Evolutionary conservation across 2,888 invertebrate species (phyloP), one percentile per base, ranked within the genome.

Genomic region (Gari tellinella): DNA sequence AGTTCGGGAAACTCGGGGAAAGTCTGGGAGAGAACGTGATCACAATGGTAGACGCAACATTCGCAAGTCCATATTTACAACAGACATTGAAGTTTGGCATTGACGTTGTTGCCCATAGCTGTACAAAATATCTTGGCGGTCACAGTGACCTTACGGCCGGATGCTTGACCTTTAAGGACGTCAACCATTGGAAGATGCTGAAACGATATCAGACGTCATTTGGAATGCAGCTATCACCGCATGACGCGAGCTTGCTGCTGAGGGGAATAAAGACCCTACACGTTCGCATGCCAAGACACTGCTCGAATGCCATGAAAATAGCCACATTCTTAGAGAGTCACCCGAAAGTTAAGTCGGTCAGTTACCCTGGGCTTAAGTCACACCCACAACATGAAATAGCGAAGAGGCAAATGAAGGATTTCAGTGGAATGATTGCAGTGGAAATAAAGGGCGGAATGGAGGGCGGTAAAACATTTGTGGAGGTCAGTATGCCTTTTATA

Each of bases 351-450:
- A 26, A 94, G 37, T 94, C 95, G 92, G 97, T 98, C 23, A 85
- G 96, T 65, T 97, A 97, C 93, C 97, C 98, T 81, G 95, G 91
- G 0, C 83, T 91, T 1, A 51, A 74, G 14, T 86, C 88, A 4
- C 88, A 91, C 56, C 89, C 90, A 1, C 83, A 84, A 23, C 88
- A 91, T 73, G 84, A 84, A 7, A 41, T 90, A 14, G 90, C 90
- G 10, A 94, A 95, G 85, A 95, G 94, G 87, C 98, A 99, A 93
- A 90, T 91, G 91, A 94, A 94, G 58, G 97, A 97, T 0, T 96
- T 96, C 92, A 97, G 98, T 74, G 99, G 99, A 5, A 96, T 99
- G 93, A 94, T 99, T 86, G 95, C 97, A 17, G 97, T 99, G 89
- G 97, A 95, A 86, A 93, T 98, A 25, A 95, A 95, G 86, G 97